Conservation (phyloP, 2,113 vertebrate genomes). For the Amazona vittata region DNA sequence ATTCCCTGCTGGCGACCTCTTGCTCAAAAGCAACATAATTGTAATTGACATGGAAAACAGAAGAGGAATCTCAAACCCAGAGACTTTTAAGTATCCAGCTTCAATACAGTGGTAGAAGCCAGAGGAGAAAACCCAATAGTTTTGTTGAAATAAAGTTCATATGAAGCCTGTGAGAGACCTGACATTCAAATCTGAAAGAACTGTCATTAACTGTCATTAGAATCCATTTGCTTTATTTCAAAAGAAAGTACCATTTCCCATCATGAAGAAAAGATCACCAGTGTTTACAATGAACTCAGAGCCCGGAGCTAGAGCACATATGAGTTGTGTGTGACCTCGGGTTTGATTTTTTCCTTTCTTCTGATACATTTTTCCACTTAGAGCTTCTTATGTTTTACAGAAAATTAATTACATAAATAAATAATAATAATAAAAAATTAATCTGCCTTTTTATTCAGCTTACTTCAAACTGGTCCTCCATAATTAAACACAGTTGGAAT, state of each 20-base stretch:
- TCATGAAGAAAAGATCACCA: background rate
- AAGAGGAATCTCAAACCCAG: background rate
- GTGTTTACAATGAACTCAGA: background rate
- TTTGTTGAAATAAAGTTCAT: background rate
- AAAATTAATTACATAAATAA: background rate
- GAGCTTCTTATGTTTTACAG: background rate
- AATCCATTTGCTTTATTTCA: background rate
- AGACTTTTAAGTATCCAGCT: background rate
- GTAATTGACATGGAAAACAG: constrained; percentile 8
- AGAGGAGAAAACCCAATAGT: background rate
- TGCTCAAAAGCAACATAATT: constrained; percentile 29
- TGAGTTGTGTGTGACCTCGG: fast-evolving
- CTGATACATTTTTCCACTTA: background rate
- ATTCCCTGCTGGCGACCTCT: constrained; percentile 8
- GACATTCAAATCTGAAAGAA: background rate
- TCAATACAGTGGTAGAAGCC: background rate
- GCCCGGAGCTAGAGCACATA: fast-evolving
- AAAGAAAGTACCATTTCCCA: background rate
- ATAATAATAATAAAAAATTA: background rate
- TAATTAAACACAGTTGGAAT: background rate
- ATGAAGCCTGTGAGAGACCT: background rate
- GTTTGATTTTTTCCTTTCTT: background rate
- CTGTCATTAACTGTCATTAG: background rate
- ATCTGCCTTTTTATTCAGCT: background rate
- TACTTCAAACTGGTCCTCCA: background rate